These are phyloP conservation scores for Athalia cordata DNA, from an alignment of 2,888 invertebrate species.

Conservation along the genomic window DNA sequence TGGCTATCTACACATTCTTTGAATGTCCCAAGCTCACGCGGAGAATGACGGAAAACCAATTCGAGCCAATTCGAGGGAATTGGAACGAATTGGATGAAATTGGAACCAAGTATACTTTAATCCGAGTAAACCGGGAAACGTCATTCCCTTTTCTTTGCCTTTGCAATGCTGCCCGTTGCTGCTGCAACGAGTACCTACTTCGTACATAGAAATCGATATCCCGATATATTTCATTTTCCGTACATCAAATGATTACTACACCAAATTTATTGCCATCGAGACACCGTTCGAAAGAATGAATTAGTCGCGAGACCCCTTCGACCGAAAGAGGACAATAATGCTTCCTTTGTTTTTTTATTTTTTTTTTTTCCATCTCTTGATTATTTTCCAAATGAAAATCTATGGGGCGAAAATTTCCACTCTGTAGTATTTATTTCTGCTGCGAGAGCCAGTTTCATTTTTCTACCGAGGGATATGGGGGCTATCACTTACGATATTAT, in stretches of 20 bases:
- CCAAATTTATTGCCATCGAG: not conserved
- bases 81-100: constrained; percentile 24
- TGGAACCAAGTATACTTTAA: constrained; percentile 28
- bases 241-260: not conserved
- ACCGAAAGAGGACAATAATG: too few relatives aligned
- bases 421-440: too few relatives aligned
- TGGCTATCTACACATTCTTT: constrained; percentile 25
- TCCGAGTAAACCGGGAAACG: not conserved
- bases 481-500: too few relatives aligned
- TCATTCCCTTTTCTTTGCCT: constrained; percentile 20
- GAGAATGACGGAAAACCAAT: constrained; percentile 14
- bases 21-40: constrained; percentile 15
- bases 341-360: too few relatives aligned
- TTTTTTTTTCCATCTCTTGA: too few relatives aligned
- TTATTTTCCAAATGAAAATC: too few relatives aligned
- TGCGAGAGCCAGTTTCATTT: too few relatives aligned
- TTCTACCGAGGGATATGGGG: too few relatives aligned
- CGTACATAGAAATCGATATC: constrained; percentile 5
- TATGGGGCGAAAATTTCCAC: too few relatives aligned
- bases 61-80: not conserved
- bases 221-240: constrained; percentile 1
- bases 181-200: too few relatives aligned
- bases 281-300: too few relatives aligned
- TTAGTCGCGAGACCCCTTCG: too few relatives aligned
- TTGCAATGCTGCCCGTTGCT: not conserved